Evolutionary conservation across 1,140 invertebrate species (phyloP).

Genomic region (Campoletis sonorensis): DNA sequence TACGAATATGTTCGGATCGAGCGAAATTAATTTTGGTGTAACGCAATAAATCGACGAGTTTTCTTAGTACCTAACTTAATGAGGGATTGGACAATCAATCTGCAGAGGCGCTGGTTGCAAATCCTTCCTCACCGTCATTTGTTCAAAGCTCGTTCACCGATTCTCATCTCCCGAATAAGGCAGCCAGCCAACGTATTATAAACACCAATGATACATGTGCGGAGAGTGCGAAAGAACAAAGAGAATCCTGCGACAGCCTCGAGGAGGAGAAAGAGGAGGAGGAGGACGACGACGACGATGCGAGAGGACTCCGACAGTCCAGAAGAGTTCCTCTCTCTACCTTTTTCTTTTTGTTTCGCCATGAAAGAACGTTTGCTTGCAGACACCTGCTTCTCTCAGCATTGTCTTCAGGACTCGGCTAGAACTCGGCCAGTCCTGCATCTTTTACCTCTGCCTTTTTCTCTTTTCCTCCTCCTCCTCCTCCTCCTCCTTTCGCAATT

Average conservation of each 20-base stretch:
- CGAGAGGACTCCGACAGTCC: constrained; percentile 32
- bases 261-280: constrained; percentile 40
- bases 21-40: too few relatives aligned
- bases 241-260: constrained; percentile 58
- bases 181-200: constrained; percentile 40
- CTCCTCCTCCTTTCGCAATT: constrained; percentile 50
- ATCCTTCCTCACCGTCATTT: constrained; percentile 56
- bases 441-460: neutral
- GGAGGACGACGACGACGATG: constrained; percentile 29
- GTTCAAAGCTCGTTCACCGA: constrained; percentile 58
- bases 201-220: constrained; percentile 32
- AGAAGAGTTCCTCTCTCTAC: constrained; percentile 32
- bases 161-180: constrained; percentile 63
- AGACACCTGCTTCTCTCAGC: constrained; percentile 69
- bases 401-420: constrained; percentile 59
- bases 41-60: neutral
- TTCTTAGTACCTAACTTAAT: constrained; percentile 13
- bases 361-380: constrained; percentile 51
- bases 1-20: too few relatives aligned
- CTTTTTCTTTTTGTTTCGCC: neutral
- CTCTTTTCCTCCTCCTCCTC: constrained; percentile 45
- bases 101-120: constrained; percentile 9
- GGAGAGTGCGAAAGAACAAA: constrained; percentile 68
- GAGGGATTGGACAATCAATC: constrained; percentile 25
- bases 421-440: constrained; percentile 14